Evolutionary conservation across 1,140 invertebrate species (phyloP).

Genomic region (Piezodorus guildinii): DNA sequence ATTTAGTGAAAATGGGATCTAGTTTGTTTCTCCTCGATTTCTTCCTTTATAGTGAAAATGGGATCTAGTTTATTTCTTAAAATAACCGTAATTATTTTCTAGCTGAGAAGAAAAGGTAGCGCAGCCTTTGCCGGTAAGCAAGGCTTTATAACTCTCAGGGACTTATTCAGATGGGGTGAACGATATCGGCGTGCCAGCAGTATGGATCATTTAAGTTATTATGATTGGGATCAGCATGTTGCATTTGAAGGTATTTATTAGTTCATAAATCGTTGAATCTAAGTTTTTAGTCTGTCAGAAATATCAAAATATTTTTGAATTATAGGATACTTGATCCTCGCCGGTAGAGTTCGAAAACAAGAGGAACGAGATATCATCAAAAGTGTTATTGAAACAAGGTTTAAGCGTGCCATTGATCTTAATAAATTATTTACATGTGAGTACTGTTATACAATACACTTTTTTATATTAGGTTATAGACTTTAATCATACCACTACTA

Average conservation of each 20-base stretch:
- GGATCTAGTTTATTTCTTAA: no score
- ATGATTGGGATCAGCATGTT: constrained; percentile 96
- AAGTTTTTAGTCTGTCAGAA: neutral
- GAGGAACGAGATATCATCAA: constrained; percentile 69
- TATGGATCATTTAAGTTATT: constrained; percentile 45
- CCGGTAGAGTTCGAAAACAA: constrained; percentile 76
- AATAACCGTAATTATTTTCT: constrained; percentile 17
- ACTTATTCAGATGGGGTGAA: constrained; percentile 96
- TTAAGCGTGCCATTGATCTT: constrained; percentile 65
- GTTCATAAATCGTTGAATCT: neutral
- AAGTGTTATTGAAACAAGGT: constrained; percentile 69
- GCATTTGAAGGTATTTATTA: constrained; percentile 69
- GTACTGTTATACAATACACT: constrained; percentile 4
- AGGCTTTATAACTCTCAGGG: constrained; percentile 87
- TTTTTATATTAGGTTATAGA: no score
- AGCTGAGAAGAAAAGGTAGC: constrained; percentile 64
- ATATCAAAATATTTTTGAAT: constrained; percentile 3
- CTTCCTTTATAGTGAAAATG: no score
- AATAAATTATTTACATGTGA: constrained; percentile 60
- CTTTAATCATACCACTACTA: no score
- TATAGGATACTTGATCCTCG: constrained; percentile 74
- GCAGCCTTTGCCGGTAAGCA: constrained; percentile 88
- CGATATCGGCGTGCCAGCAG: constrained; percentile 67
- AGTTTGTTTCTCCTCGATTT: no score
- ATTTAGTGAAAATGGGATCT: no score